phyloP scores from a whole-genome alignment of 2,797 vertebrate genomes.

The Morelia viridis region DNA sequence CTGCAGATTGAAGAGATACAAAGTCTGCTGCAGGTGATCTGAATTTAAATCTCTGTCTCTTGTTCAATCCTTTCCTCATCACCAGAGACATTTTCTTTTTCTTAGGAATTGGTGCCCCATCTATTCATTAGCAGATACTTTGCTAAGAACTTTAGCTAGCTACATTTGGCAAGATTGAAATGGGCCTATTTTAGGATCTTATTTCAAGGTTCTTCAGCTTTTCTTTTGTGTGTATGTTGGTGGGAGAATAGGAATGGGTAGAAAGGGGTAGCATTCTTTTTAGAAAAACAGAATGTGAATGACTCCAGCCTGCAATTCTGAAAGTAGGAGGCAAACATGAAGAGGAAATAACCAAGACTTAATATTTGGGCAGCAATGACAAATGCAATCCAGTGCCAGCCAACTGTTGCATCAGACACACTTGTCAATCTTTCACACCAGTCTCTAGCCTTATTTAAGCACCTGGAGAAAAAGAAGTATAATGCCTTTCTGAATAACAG shows the following conservation, averaged over 20 bases:
- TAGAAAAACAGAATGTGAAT: neutral
- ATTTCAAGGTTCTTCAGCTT: neutral
- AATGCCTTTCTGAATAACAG: neutral
- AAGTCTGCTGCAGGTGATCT: neutral
- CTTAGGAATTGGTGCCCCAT: neutral
- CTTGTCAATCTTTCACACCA: neutral
- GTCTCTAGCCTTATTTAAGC: neutral
- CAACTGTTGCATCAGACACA: neutral
- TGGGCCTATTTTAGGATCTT: neutral
- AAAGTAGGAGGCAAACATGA: neutral
- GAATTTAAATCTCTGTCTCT: neutral
- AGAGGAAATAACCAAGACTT: neutral
- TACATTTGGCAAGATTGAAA: neutral
- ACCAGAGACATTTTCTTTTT: neutral
- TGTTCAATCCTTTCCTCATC: neutral
- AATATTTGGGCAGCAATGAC: neutral
- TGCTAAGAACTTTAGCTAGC: neutral
- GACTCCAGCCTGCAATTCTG: neutral
- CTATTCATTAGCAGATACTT: neutral
- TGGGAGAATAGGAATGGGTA: neutral
- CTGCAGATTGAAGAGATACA: neutral
- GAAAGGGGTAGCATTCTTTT: neutral
- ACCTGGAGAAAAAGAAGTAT: neutral
- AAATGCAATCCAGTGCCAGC: neutral
- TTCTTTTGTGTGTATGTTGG: neutral